phyloP scores from a whole-genome alignment of 2,113 vertebrate species.

The Oryzias javanicus region DNA sequence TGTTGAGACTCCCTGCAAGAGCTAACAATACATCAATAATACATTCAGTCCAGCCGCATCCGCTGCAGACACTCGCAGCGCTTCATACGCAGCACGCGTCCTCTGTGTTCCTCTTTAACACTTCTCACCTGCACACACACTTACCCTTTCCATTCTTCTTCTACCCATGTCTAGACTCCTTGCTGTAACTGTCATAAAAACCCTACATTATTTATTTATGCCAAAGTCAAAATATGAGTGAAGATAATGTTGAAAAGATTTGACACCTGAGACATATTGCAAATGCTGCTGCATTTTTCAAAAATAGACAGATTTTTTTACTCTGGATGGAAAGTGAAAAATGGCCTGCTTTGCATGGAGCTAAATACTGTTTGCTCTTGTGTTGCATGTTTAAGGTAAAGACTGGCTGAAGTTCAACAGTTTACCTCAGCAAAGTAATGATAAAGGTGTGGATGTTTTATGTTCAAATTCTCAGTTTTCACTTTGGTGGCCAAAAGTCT shows the following conservation, averaged over 20 bases:
- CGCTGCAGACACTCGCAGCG: conserved; percentile 33
- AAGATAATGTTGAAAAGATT: conserved; percentile 50
- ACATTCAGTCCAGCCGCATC: conserved; percentile 70
- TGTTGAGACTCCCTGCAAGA: conserved; percentile 65
- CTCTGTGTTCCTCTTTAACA: conserved; percentile 34
- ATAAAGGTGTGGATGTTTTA: not conserved
- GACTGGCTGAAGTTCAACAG: conserved; percentile 27
- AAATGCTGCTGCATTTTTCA: conserved; percentile 53
- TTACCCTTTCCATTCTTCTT: conserved; percentile 46
- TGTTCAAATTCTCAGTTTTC: not conserved
- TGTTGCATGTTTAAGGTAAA: conserved; percentile 35
- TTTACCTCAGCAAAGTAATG: conserved; percentile 42
- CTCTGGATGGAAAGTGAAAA: conserved; percentile 46
- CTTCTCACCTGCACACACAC: conserved; percentile 24
- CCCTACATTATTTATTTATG: conserved; percentile 65
- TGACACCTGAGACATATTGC: conserved; percentile 49
- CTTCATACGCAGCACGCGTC: conserved; percentile 33
- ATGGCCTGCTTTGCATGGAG: conserved; percentile 33
- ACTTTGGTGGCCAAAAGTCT: too few relatives aligned
- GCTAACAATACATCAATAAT: conserved; percentile 75
- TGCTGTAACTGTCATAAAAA: conserved; percentile 66
- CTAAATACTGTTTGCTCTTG: conserved; percentile 46
- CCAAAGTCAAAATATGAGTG: conserved; percentile 53
- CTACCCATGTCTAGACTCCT: conserved; percentile 50
- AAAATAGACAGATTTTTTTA: conserved; percentile 40